A percentile compares a stretch with the other conserved stretches of the same genome.
phyloP scores from a whole-genome alignment of 1,140 invertebrate species.

The Lepeophtheirus salmonis region DNA sequence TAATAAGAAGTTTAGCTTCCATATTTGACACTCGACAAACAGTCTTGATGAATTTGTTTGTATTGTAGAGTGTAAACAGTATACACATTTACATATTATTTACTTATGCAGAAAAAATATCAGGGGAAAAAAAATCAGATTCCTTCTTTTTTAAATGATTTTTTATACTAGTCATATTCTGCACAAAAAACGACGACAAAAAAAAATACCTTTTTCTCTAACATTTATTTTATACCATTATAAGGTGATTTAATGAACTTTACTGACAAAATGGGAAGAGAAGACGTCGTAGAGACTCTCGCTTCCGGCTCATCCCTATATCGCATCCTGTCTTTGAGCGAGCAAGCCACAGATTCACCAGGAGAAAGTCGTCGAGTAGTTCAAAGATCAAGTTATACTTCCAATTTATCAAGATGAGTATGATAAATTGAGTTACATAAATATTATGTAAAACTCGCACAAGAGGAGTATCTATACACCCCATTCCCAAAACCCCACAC shows the following conservation, averaged over 20 bases:
- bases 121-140: too few species aligned
- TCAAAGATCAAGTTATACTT: neutral
- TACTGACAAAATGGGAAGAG: neutral
- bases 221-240: neutral
- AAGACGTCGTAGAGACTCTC: constrained; percentile 5
- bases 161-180: neutral
- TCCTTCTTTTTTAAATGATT: neutral
- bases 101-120: too few species aligned
- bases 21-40: neutral
- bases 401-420: neutral
- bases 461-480: neutral
- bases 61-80: too few species aligned
- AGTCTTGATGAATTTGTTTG: neutral
- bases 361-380: too few species aligned
- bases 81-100: too few species aligned
- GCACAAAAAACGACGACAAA: too few species aligned
- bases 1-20: neutral
- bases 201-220: too few species aligned
- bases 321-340: neutral
- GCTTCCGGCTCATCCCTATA: neutral
- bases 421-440: neutral
- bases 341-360: neutral
- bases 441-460: neutral
- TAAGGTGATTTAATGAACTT: constrained; percentile 2
- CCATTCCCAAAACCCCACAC: neutral